Base-by-base conservation (phyloP, 2,113 vertebrate species). In the Condylura cristata region DNA sequence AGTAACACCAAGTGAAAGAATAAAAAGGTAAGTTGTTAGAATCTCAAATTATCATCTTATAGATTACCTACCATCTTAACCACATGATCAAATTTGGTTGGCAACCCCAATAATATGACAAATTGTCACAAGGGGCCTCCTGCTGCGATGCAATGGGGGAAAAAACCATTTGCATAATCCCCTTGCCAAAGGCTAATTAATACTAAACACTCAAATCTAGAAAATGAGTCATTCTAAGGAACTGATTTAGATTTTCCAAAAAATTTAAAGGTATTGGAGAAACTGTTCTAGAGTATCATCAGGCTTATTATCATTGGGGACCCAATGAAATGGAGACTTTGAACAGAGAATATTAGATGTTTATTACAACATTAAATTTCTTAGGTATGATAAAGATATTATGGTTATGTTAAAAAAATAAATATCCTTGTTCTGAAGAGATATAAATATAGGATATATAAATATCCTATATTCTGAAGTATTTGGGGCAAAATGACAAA, bases 301-400 rank as follows among this genome's bases (percentile, higher is more conserved):
- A n/a, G n/a, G n/a, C n/a, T n/a, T n/a, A n/a, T n/a, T n/a, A n/a
- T n/a, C n/a, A n/a, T n/a, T n/a, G n/a, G n/a, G n/a, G n/a, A n/a
- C n/a, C n/a, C n/a, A n/a, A n/a, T n/a, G n/a, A n/a, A n/a, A n/a
- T n/a, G n/a, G 48, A 84, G 28, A 90, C 41, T 87, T 1, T 80
- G 37, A 96, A 85, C 26, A 94, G 5, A 70, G 22, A 76, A 39
- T 53, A 90, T 63, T 76, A 51, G 41, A 84, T 70, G 41, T 44
- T 90, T 48, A 48, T 46, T 12, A 48, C 11, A 48, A 48, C 46
- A 48, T 48, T 48, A 48, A 48, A 48, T 48, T 48, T 48, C 46
- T 48, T 48, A 48, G 46, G 51, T 20, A 53, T 53, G 17, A 53
- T 53, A 18, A 53, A 18, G 51, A 53, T 20, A 3, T 17, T 53